phyloP scores from a whole-genome alignment of 1,140 invertebrate genomes.

The Adelges cooleyi region DNA sequence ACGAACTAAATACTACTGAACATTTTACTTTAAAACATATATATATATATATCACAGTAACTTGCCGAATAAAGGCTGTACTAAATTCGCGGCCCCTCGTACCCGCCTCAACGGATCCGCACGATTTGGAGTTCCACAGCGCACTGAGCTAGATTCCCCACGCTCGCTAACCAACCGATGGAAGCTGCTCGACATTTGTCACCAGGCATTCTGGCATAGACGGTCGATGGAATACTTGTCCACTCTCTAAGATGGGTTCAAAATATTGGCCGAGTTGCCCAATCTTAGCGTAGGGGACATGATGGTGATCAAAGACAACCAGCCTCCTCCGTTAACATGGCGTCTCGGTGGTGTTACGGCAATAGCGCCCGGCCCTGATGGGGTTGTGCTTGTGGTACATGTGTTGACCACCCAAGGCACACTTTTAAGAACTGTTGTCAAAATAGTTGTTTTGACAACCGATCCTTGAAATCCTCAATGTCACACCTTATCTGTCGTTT shows the following conservation, averaged over 20 bases:
- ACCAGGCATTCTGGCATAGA: constrained; percentile 36
- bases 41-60: too few relatives aligned
- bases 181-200: constrained; percentile 33
- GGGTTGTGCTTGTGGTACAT: constrained; percentile 30
- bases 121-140: too few relatives aligned
- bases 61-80: too few relatives aligned
- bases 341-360: constrained; percentile 30
- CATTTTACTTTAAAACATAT: too few relatives aligned
- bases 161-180: too few relatives aligned
- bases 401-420: constrained; percentile 31
- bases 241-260: constrained; percentile 15
- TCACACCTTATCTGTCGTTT: too few relatives aligned
- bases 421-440: constrained; percentile 29
- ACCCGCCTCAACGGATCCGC: too few relatives aligned
- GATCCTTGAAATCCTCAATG: too few relatives aligned
- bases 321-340: constrained; percentile 33
- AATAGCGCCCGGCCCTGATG: constrained; percentile 33
- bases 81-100: too few relatives aligned
- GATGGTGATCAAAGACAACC: constrained; percentile 28
- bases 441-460: too few relatives aligned
- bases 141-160: too few relatives aligned
- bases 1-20: too few relatives aligned
- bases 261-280: constrained; percentile 12
- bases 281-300: constrained; percentile 21
- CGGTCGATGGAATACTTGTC: constrained; percentile 31